Evolutionary conservation across 2,113 vertebrate genomes (phyloP), one percentile per base, ranked within the genome.

Genomic region (Egretta garzetta): DNA sequence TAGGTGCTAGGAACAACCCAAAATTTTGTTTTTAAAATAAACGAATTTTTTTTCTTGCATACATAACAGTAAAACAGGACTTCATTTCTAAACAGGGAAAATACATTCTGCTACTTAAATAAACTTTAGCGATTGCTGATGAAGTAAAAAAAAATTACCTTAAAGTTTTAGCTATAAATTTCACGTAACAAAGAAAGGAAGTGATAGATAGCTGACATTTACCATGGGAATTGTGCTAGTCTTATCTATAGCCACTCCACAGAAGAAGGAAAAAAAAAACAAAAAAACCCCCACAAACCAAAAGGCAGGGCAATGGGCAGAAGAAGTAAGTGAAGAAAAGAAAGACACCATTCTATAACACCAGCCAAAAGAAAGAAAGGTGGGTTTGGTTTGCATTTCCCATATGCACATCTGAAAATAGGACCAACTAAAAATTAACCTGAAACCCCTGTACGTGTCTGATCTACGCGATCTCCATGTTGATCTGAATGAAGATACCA

Each of bases 401-500:
- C 41, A 55, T 14, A 43, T 12, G 17, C 41, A 39, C 14, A 37
- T 43, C 22, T 43, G 21, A 16, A 84, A 68, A n/a, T 6, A 75
- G 53, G 41, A n/a, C 4, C 30, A 70, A 8, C 6, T 41, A 23
- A 74, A 72, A 90, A 62, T 32, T 41, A 37, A 4, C 14, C 60
- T 43, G 28, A 55, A 77, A 72, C 49, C 8, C 56, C 41, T 52
- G 59, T 14, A 37, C 23, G 33, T 18, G 2, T 24, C 47, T 37
- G 7, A 35, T 59, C 22, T 73, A 33, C 1, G 1, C 3, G 0
- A 85, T 39, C 39, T 88, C 33, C 11, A 62, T 8, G 7, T 4
- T 53, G 30, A 75, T 27, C 23, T 80, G 45, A 62, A 67, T 3
- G 9, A 86, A 77, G 62, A 49, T 4, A 8, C 30, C 33, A 6